These are phyloP conservation scores for Imbricaverruca yamaguchii DNA, from an alignment of 2,888 invertebrate genomes.

Conservation along the genomic window DNA sequence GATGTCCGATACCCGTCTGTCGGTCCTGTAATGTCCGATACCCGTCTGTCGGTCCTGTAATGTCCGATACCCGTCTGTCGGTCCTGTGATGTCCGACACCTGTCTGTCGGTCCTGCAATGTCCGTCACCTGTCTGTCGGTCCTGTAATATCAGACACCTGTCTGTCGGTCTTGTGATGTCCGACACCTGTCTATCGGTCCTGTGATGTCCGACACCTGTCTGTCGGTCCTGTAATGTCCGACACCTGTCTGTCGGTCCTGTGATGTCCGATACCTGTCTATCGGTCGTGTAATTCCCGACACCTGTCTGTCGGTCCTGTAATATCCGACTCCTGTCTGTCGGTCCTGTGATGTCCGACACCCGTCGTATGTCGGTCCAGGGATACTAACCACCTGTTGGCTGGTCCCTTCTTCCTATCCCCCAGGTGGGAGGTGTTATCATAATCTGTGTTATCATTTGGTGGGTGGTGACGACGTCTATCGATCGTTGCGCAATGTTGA, in stretches of 20 bases:
- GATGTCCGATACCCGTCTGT: constrained; percentile 25
- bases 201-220: constrained; percentile 24
- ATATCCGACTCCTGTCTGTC: too few species aligned
- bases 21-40: constrained; percentile 17
- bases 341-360: too few species aligned
- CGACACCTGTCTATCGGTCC: constrained; percentile 24
- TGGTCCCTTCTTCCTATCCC: too few species aligned
- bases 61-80: constrained; percentile 26
- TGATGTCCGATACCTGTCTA: constrained; percentile 25
- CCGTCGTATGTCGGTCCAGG: too few species aligned
- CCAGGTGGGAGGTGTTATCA: too few species aligned
- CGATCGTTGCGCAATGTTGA: too few species aligned
- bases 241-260: constrained; percentile 28
- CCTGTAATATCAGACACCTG: too few species aligned
- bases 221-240: constrained; percentile 18
- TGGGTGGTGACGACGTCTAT: too few species aligned
- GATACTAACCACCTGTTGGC: too few species aligned
- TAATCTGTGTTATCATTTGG: too few species aligned
- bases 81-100: constrained; percentile 16
- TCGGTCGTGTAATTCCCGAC: constrained; percentile 7
- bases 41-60: constrained; percentile 26
- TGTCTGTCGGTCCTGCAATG: neutral
- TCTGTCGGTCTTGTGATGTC: neutral
- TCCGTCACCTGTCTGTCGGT: too few species aligned
- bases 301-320: constrained; percentile 3